phyloP scores from a whole-genome alignment of 1,140 invertebrate genomes.

The Trichonephila clavata region DNA sequence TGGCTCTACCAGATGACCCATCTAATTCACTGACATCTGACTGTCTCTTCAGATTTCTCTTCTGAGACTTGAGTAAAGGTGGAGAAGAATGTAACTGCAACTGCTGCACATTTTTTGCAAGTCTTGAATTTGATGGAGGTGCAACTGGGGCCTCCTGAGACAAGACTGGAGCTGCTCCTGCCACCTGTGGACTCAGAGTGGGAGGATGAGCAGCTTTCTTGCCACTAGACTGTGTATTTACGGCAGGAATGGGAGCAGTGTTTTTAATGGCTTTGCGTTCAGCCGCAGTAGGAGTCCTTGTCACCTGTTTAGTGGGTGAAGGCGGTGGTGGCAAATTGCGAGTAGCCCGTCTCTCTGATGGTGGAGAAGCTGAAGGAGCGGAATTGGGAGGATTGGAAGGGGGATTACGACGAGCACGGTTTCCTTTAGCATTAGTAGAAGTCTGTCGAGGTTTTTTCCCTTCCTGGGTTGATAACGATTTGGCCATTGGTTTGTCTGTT shows the following conservation, averaged over 20 bases:
- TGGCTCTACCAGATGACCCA: constrained; percentile 69
- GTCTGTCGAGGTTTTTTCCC: constrained; percentile 49
- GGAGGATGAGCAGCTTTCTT: constrained; percentile 61
- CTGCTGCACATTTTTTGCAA: constrained; percentile 25
- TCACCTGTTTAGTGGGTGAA: background rate
- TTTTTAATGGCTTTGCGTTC: constrained; percentile 64
- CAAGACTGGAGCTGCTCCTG: constrained; percentile 1
- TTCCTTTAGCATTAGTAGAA: constrained; percentile 38
- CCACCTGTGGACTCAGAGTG: constrained; percentile 8
- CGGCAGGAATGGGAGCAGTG: constrained; percentile 42
- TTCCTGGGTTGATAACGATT: constrained; percentile 59
- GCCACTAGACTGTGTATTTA: constrained; percentile 8
- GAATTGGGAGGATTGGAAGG: constrained; percentile 62
- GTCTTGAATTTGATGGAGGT: constrained; percentile 5
- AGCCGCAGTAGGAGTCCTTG: constrained; percentile 60
- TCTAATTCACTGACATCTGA: constrained; percentile 37
- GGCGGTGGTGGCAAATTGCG: constrained; percentile 32
- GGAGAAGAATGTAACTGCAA: constrained; percentile 39
- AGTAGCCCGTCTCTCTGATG: constrained; percentile 60
- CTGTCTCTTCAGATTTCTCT: constrained; percentile 35
- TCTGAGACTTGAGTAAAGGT: constrained; percentile 41
- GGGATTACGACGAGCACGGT: constrained; percentile 46
- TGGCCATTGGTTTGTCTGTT: constrained; percentile 61
- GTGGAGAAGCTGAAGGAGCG: constrained; percentile 34
- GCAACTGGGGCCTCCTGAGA: constrained; percentile 2